phyloP scores from a whole-genome alignment of 1,140 invertebrate species.

The Lasioglossum albipes region DNA sequence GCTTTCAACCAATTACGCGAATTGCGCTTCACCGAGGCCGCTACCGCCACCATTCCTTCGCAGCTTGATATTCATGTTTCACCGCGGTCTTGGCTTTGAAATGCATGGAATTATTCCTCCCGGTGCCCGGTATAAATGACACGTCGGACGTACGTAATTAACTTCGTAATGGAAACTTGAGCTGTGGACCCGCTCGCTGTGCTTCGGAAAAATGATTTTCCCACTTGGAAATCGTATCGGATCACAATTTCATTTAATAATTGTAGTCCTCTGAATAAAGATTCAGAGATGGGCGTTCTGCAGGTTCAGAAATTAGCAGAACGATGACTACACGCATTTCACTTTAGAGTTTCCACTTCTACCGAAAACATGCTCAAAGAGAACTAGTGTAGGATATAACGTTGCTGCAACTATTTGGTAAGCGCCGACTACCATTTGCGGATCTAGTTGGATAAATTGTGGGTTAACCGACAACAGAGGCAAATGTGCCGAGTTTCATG shows the following conservation, averaged over 20 bases:
- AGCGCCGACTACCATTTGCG: slow-evolving; percentile 18
- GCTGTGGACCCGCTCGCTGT: not conserved
- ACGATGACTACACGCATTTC: not conserved
- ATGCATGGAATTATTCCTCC: not conserved
- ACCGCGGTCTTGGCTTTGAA: not conserved
- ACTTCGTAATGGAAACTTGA: not conserved
- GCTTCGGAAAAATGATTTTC: not conserved
- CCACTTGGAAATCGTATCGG: too few species aligned
- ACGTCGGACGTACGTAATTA: not conserved
- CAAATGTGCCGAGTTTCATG: not conserved
- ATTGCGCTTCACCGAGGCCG: not conserved
- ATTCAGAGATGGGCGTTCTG: too few species aligned
- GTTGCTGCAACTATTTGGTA: slow-evolving; percentile 9
- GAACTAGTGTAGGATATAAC: not conserved
- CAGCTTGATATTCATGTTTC: not conserved
- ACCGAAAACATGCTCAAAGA: slow-evolving; percentile 18
- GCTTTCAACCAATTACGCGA: slow-evolving; percentile 15
- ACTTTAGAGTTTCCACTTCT: not conserved
- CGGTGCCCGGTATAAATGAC: not conserved
- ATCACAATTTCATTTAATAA: too few species aligned
- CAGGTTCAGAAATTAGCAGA: too few species aligned
- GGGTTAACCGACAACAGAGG: slow-evolving; percentile 30
- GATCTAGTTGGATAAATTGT: slow-evolving; percentile 42
- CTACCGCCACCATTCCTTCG: too few species aligned
- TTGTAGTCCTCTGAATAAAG: too few species aligned